Percentiles rank a stretch among this genome's conserved stretches.
Evolutionary conservation across 2,888 invertebrate species (phyloP).

Genomic region (Octonoba sinensis): DNA sequence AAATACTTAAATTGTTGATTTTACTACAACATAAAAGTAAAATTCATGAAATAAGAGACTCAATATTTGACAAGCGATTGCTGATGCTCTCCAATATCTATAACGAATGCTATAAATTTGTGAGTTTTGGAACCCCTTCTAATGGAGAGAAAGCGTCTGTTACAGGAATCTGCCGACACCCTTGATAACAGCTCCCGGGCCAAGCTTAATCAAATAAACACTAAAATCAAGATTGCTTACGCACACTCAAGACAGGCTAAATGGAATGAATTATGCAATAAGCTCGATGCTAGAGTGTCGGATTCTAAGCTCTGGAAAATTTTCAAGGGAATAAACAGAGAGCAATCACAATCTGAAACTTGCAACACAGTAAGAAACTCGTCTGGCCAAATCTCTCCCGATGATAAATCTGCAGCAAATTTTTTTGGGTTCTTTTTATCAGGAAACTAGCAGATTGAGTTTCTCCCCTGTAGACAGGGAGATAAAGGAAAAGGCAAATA

Average conservation of each 20-base stretch:
- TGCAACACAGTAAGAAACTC: conserved; percentile 1
- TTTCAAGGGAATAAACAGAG: neutral
- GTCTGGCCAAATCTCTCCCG: neutral
- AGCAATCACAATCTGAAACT: conserved; percentile 1
- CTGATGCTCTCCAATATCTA: too few relatives aligned
- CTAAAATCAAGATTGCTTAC: conserved; percentile 8
- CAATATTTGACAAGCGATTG: too few relatives aligned
- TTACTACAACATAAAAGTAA: too few relatives aligned
- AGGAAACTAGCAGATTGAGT: neutral
- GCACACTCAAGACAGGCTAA: conserved; percentile 2
- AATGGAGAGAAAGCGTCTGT: too few relatives aligned
- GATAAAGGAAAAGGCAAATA: neutral
- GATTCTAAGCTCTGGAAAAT: conserved; percentile 17
- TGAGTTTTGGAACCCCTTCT: too few relatives aligned
- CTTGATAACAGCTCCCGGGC: neutral
- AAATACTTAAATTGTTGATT: too few relatives aligned
- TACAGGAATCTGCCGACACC: too few relatives aligned
- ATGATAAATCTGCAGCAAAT: conserved; percentile 8
- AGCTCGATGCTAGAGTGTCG: neutral
- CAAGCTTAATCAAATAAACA: conserved; percentile 14
- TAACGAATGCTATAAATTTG: too few relatives aligned
- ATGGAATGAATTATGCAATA: conserved; percentile 18
- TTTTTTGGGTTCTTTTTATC: neutral
- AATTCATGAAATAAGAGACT: too few relatives aligned
- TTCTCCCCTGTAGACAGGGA: conserved; percentile 1